A percentile compares a stretch with the other conserved stretches of the same genome.
These are phyloP conservation scores for Asarcornis scutulata DNA, from an alignment of 2,113 vertebrate genomes.

Conservation along the genomic window DNA sequence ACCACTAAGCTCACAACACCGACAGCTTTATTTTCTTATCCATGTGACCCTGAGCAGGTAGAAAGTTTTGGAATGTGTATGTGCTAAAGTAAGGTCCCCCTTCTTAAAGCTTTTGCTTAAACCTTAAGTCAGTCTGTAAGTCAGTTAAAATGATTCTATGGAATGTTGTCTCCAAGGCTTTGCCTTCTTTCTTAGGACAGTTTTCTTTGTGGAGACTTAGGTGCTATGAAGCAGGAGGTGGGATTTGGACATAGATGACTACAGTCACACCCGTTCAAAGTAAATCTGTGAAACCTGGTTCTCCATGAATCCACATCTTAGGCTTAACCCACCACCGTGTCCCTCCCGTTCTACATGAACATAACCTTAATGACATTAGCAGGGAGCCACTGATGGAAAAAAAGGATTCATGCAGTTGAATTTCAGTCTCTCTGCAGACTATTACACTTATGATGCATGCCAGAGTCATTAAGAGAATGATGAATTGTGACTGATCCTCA, in stretches of 20 bases:
- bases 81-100: not conserved
- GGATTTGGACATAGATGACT: rapidly evolving
- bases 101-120: not conserved
- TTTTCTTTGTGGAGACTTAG: not conserved
- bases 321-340: not conserved
- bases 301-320: not conserved
- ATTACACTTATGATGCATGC: not conserved
- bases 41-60: not conserved
- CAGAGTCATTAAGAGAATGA: not conserved
- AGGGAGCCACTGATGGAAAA: not conserved
- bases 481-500: not conserved
- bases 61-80: not conserved
- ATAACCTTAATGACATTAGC: not conserved
- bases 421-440: not conserved
- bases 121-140: not conserved
- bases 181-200: not conserved
- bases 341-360: not conserved
- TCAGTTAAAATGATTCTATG: not conserved
- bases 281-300: not conserved
- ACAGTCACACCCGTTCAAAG: not conserved
- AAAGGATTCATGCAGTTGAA: not conserved
- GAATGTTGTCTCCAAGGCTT: not conserved
- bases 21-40: not conserved
- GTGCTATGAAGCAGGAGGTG: not conserved
- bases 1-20: not conserved